Conservation (phyloP, 2,797 vertebrate genomes). For the Sparidentex hasta region DNA sequence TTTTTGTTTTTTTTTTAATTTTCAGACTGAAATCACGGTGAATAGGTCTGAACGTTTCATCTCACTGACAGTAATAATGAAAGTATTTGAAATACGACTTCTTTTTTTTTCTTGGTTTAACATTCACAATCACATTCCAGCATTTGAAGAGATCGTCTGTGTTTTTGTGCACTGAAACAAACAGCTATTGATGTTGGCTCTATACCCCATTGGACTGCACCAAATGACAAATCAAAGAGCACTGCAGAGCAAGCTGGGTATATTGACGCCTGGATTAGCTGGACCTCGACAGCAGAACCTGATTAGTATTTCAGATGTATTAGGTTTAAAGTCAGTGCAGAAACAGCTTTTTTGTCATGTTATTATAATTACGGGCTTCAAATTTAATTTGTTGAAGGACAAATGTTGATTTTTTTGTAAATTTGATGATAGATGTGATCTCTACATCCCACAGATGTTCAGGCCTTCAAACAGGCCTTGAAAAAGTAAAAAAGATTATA, state of each 20-base stretch:
- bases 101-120: background rate
- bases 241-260: slow-evolving; percentile 71
- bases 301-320: slow-evolving; percentile 64
- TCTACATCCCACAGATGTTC: background rate
- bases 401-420: slow-evolving; percentile 30
- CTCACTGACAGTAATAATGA: background rate
- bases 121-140: slow-evolving; percentile 3
- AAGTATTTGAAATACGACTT: background rate
- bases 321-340: slow-evolving; percentile 50
- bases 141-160: background rate
- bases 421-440: slow-evolving; percentile 27
- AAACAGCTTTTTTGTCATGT: slow-evolving; percentile 34
- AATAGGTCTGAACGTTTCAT: background rate
- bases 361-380: slow-evolving; percentile 31
- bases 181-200: slow-evolving; percentile 60
- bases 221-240: slow-evolving; percentile 77
- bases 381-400: slow-evolving; percentile 38
- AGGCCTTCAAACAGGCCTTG: slow-evolving; percentile 1
- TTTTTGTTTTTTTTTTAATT: slow-evolving; percentile 7
- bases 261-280: slow-evolving; percentile 72
- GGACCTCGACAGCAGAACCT: slow-evolving; percentile 58
- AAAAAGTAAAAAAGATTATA: background rate
- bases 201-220: slow-evolving; percentile 65
- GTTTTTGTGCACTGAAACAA: slow-evolving; percentile 43
- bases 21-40: background rate